phyloP scores from a whole-genome alignment of 2,888 invertebrate species.

The Melieria omissa region DNA sequence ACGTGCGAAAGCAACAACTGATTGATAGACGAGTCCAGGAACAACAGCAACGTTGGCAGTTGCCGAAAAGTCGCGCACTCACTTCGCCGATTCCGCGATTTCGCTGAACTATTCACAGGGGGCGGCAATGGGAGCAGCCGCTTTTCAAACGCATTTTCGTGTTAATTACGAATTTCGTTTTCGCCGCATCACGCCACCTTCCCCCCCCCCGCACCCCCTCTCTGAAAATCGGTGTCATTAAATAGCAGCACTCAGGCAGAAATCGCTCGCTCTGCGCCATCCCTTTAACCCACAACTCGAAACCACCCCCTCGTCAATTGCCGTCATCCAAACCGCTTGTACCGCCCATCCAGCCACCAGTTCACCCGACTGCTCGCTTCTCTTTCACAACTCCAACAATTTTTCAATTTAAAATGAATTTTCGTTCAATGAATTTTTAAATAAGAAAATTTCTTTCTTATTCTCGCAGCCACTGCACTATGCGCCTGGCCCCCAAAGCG shows the following conservation, averaged over 20 bases:
- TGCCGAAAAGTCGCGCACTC: too few species aligned
- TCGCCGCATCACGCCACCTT: slow-evolving; percentile 21
- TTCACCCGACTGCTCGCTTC: slow-evolving; percentile 47
- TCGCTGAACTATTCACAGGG: too few species aligned
- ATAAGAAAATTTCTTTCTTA: slow-evolving; percentile 59
- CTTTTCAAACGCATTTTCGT: background rate
- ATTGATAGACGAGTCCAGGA: too few species aligned
- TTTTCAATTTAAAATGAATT: slow-evolving; percentile 57
- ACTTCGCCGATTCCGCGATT: too few species aligned
- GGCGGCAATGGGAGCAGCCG: too few species aligned
- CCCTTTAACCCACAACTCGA: too few species aligned
- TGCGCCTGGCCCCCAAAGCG: slow-evolving; percentile 10
- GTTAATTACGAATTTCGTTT: slow-evolving; percentile 28
- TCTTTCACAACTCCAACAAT: slow-evolving; percentile 54
- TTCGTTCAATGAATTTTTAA: slow-evolving; percentile 53
- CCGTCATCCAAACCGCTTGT: too few species aligned
- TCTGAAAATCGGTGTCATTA: slow-evolving; percentile 34
- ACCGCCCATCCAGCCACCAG: slow-evolving; percentile 3
- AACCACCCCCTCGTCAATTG: too few species aligned
- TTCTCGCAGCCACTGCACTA: slow-evolving; percentile 28
- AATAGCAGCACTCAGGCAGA: slow-evolving; percentile 39
- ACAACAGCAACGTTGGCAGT: too few species aligned
- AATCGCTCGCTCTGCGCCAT: slow-evolving; percentile 3
- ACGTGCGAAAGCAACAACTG: too few species aligned
- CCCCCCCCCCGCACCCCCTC: too few species aligned